phyloP scores from a whole-genome alignment of 2,797 vertebrate genomes.

The Thamnophis elegans region DNA sequence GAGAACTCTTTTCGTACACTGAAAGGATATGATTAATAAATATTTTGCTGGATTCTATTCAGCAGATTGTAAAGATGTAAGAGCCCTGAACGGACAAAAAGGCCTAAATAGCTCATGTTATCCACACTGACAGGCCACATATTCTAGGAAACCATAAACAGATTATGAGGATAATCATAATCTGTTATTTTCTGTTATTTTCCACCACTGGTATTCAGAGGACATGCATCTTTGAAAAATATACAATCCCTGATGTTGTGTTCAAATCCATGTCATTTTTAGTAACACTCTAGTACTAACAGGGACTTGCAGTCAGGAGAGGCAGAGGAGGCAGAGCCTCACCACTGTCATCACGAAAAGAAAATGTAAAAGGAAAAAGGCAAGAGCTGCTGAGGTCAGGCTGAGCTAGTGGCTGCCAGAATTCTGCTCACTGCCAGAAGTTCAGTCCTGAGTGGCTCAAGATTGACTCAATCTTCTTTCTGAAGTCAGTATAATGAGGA shows the following conservation, averaged over 20 bases:
- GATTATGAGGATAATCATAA: background rate
- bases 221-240: background rate
- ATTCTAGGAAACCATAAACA: background rate
- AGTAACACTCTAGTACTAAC: background rate
- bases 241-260: background rate
- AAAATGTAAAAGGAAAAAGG: too few relatives aligned
- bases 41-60: background rate
- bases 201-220: background rate
- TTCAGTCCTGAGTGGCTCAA: background rate
- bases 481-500: background rate
- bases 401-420: too few relatives aligned
- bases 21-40: background rate
- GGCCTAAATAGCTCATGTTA: background rate
- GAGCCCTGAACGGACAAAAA: background rate
- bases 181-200: background rate
- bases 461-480: background rate
- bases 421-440: background rate
- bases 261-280: background rate
- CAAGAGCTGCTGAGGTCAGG: too few relatives aligned
- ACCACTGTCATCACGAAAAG: too few relatives aligned
- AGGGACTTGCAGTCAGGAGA: too few relatives aligned
- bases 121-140: background rate
- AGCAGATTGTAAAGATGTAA: background rate
- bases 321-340: too few relatives aligned
- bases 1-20: background rate